Base-by-base conservation (phyloP, 2,888 invertebrate species). In the Xanthia togata region DNA sequence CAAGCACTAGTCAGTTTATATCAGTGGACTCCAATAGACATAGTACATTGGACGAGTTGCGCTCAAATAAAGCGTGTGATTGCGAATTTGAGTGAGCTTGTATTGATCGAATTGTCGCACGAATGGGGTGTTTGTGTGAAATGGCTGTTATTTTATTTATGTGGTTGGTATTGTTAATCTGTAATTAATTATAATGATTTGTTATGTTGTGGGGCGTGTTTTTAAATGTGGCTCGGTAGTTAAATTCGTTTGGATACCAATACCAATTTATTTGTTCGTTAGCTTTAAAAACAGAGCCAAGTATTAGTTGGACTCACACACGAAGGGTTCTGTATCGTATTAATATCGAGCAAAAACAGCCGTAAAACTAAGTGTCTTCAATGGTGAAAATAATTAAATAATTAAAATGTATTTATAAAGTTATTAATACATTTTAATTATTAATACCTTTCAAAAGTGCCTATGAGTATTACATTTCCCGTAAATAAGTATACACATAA, bases 1-100 rank as follows among this genome's bases (percentile, higher is more conserved):
- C 82, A 84, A 84, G 71, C 77, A 78, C 77, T 73, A 73, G 70
- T 74, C 65, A 83, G 85, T 87, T 88, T 81, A 88, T 87, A 88
- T 86, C 84, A 79, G 70, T 75, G 79, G 83, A 82, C 70, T 76
- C 70, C 80, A 85, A 82, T 87, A 84, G 82, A 78, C 83, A 81
- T 69, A 55, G 77, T 55, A 81, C 70, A 83, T 81, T 78, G 79
- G 68, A 73, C 69, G 73, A 79, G 78, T 73, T 77, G 65, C 73
- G 81, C 74, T 79, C 80, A 86, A 87, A 87, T 84, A 86, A 73
- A 74, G 79, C 81, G 77, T 76, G 77, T 82, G 74, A 77, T 84
- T 85, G 74, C 70, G 17, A 82, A 73, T 77, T 84, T 84, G 79
- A 74, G 75, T 82, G 73, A 73, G 62, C 64, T 57, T 23, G 74